Conservation (phyloP, 2,113 vertebrate species). For the Nycticorax nycticorax region DNA sequence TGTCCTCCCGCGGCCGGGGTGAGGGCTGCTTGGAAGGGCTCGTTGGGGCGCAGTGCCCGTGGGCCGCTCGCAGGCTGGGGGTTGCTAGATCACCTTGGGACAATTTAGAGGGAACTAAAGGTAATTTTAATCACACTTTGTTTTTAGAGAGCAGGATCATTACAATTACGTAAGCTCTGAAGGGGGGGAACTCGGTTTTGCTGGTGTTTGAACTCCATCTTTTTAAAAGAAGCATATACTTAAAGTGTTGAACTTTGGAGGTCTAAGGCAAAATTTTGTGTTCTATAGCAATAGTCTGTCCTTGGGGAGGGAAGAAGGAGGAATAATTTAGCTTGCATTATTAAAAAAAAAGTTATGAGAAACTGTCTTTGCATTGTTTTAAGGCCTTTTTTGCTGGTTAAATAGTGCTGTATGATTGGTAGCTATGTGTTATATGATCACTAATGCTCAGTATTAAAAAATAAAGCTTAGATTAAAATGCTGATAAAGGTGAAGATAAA, state of each 20-base stretch:
- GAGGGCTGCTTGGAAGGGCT: not conserved
- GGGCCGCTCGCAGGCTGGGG: not conserved
- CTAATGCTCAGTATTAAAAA: not conserved
- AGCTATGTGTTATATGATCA: not conserved
- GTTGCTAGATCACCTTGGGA: not conserved
- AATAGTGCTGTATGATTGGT: not conserved
- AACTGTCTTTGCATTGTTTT: not conserved
- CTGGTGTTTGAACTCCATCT: not conserved
- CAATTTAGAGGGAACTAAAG: not conserved
- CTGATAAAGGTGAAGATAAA: not conserved
- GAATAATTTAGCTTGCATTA: not conserved
- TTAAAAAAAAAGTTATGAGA: not conserved
- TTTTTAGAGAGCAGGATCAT: not conserved
- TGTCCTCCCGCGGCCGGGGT: rapidly evolving
- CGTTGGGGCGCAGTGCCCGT: rapidly evolving
- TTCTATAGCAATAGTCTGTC: not conserved
- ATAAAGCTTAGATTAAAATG: not conserved
- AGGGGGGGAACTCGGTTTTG: not conserved
- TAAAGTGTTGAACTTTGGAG: not conserved
- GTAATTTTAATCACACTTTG: not conserved
- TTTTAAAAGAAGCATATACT: not conserved
- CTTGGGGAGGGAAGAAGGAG: not conserved
- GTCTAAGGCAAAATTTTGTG: not conserved
- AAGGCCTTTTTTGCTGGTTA: not conserved
- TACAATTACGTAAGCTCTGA: not conserved